Evolutionary conservation across 2,113 vertebrate species (phyloP), one percentile per base, ranked within the genome.

Genomic region (Poecile atricapillus): DNA sequence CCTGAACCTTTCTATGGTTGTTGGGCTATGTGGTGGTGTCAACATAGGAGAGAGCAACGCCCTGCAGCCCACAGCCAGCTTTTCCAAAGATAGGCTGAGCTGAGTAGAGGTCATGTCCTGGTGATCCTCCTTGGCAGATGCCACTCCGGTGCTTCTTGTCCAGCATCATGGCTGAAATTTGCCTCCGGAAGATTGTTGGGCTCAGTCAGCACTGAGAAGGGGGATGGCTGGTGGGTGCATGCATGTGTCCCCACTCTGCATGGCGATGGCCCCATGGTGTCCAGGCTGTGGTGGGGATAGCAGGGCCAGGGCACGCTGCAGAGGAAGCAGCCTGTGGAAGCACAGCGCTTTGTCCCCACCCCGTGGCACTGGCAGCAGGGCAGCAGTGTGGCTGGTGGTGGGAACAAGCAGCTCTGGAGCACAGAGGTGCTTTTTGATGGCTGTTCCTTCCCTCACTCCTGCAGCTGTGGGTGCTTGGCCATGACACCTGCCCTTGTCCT

Each of bases 271-370:
- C 44, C 33, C 53, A 23, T 14, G 70, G 18, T 50, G 52, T 76
- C 76, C 39, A 43, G 47, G 52, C 47, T 11, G 3, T 23, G 46
- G 31, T 49, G 58, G 47, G 46, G 64, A 20, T 30, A 22, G 73
- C 5, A 16, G n/a, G n/a, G 39, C 20, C 15, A 28, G 71, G 49
- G n/a, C n/a, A 31, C 0, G 1, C 71, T 0, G 4, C 84, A 49
- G 84, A 39, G 58, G 27, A 71, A 30, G 62, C 76, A 44, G 64
- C 37, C 58, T 46, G n/a, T 49, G 88, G 41, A 13, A 46, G 47
- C 65, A 9, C 44, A 46, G 64, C 0, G 1, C n/a, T 74, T 39
- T 31, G 16, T 35, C 33, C 35, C 25, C 0, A 0, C 13, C 15
- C 35, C 5, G 13, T 8, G 3, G 33, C 0, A 0, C 60, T 73